phyloP scores from a whole-genome alignment of 2,888 invertebrate species.

The Apeira syringaria region DNA sequence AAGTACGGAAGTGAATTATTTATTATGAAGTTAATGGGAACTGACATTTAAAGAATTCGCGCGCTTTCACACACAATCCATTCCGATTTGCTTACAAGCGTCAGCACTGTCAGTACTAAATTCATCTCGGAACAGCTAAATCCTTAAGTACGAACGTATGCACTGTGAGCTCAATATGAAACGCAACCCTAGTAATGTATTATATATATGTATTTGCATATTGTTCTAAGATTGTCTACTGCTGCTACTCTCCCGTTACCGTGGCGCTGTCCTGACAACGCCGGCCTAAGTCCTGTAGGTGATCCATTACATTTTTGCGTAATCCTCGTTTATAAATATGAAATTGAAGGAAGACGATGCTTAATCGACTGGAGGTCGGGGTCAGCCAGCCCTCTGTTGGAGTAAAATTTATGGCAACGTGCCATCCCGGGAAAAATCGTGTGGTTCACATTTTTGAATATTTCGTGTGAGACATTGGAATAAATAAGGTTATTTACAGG shows the following conservation, averaged over 20 bases:
- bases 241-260: no score
- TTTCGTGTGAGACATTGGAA: conserved; percentile 10
- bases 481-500: conserved; percentile 1
- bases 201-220: no score
- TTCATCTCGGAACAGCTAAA: no score
- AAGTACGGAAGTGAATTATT: no score
- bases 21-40: no score
- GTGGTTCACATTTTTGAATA: conserved; percentile 28
- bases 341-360: conserved; percentile 82
- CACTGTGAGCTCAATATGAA: no score
- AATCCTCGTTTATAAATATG: conserved; percentile 84
- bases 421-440: conserved; percentile 49
- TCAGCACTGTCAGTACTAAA: no score
- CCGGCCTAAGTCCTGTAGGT: conserved; percentile 77
- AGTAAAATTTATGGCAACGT: conserved; percentile 63
- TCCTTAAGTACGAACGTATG: no score
- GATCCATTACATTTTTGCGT: conserved; percentile 84
- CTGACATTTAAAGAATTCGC: no score
- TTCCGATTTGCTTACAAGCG: no score
- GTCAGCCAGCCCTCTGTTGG: conserved; percentile 64
- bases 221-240: not conserved
- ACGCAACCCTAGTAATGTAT: no score
- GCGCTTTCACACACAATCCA: no score
- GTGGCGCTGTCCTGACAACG: conserved; percentile 33
- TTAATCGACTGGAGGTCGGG: conserved; percentile 83